Evolutionary conservation across 2,888 invertebrate genomes (phyloP).

Genomic region (Pachymerium ferrugineum): DNA sequence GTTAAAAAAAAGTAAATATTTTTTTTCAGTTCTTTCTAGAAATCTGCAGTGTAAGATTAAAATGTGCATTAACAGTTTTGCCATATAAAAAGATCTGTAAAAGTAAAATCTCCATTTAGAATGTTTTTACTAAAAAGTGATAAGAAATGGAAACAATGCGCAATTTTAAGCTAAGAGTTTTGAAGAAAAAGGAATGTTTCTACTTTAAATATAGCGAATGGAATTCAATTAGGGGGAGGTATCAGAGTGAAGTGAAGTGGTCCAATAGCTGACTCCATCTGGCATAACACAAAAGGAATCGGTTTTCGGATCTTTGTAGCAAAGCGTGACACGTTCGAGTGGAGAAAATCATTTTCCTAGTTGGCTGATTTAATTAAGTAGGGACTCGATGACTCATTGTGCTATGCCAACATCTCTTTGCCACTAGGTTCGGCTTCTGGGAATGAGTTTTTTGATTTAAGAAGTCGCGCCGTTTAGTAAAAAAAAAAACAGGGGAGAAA

Average conservation of each 20-base stretch:
- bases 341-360: constrained; percentile 18
- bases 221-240: not conserved
- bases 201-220: not conserved
- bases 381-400: constrained; percentile 18
- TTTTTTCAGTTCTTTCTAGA: too few species aligned
- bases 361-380: constrained; percentile 12
- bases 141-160: too few species aligned
- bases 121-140: too few species aligned
- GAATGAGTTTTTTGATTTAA: not conserved
- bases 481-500: not conserved
- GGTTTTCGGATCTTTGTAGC: not conserved
- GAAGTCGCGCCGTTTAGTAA: not conserved
- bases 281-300: not conserved
- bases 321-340: constrained; percentile 1
- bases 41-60: too few species aligned
- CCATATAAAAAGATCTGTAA: too few species aligned
- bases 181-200: not conserved
- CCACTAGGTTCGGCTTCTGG: not conserved
- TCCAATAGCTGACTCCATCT: not conserved
- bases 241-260: not conserved
- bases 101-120: too few species aligned
- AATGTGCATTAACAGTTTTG: too few species aligned
- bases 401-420: not conserved
- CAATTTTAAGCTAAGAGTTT: too few species aligned
- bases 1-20: not conserved